Evolutionary conservation across 1,140 invertebrate species (phyloP).

Genomic region (Brachionus paranguensis): DNA sequence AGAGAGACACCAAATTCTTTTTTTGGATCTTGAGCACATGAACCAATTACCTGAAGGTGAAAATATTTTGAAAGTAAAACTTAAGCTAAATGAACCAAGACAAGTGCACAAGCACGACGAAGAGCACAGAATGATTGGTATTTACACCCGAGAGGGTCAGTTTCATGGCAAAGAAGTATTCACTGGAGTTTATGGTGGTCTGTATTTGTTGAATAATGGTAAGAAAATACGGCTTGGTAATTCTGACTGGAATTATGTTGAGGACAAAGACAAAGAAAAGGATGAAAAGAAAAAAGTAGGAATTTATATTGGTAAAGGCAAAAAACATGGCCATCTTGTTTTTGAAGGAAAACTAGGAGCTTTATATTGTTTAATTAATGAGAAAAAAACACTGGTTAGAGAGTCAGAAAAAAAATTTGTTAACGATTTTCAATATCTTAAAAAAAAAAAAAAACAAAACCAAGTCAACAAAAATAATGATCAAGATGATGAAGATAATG

Average conservation of each 20-base stretch:
- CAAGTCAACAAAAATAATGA: not conserved
- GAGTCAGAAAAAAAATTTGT: not conserved
- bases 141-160: not conserved
- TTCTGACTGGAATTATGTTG: not conserved
- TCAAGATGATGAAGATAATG: not conserved
- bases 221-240: not conserved
- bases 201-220: not conserved
- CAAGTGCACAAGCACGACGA: not conserved
- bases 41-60: not conserved
- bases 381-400: not conserved
- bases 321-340: not conserved
- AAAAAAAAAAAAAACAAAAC: not conserved
- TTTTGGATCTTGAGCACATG: not conserved
- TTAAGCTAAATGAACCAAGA: not conserved
- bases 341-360: not conserved
- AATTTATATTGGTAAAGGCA: not conserved
- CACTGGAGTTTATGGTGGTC: not conserved
- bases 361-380: not conserved
- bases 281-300: not conserved
- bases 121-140: not conserved
- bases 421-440: not conserved
- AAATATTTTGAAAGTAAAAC: not conserved
- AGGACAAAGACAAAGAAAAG: not conserved
- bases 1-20: not conserved
- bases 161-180: not conserved